Conservation (phyloP, 2,113 vertebrate genomes). For the Scartelaos histophorus region DNA sequence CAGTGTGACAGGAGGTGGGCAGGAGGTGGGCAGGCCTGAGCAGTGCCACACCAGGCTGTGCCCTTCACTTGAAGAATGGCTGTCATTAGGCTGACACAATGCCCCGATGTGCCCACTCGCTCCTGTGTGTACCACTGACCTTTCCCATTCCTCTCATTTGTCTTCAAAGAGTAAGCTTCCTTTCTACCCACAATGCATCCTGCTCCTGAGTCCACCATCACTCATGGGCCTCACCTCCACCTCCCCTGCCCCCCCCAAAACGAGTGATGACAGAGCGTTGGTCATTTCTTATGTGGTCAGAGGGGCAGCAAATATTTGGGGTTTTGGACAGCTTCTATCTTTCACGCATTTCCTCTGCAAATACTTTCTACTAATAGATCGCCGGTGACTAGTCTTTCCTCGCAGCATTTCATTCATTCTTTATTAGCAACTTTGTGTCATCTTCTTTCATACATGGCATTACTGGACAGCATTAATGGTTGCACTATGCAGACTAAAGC, state of each 20-base stretch:
- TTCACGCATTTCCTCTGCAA: neutral
- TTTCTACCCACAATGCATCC: conserved; percentile 5
- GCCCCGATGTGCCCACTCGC: conserved; percentile 6
- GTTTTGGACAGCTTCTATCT: neutral
- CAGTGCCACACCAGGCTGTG: conserved; percentile 24
- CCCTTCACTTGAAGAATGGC: conserved; percentile 66
- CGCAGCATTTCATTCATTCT: neutral
- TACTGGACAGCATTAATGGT: neutral
- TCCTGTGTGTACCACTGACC: conserved; percentile 44
- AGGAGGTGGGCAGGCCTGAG: conserved; percentile 18
- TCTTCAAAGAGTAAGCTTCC: conserved; percentile 25
- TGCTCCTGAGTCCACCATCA: conserved; percentile 29
- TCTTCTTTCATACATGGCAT: neutral
- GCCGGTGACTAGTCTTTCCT: neutral
- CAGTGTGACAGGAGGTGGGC: conserved; percentile 13
- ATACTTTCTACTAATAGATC: neutral
- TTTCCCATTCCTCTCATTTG: conserved; percentile 53
- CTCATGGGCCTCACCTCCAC: conserved; percentile 31
- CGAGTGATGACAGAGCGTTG: conserved; percentile 17
- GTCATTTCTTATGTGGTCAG: conserved; percentile 27
- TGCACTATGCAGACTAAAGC: neutral
- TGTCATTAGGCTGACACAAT: conserved; percentile 59
- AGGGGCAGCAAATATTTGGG: conserved; percentile 9
- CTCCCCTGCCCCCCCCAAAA: conserved; percentile 23
- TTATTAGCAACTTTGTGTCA: neutral